Conservation (phyloP, 2,113 vertebrate species). For the Leptocoma aspasia region DNA sequence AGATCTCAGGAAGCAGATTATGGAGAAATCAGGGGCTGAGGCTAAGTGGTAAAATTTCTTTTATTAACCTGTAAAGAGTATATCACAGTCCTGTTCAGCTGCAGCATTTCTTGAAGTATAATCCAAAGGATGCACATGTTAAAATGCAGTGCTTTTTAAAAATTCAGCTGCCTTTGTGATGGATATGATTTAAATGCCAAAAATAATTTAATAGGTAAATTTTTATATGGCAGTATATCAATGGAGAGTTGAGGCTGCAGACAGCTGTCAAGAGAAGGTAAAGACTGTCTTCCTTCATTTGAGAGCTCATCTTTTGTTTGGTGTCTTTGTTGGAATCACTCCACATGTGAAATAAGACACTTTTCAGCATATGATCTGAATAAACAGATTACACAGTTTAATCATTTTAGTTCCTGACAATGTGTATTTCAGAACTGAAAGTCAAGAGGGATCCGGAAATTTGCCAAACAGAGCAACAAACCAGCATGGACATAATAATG, state of each 20-base stretch:
- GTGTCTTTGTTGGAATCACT: neutral
- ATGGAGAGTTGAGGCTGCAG: neutral
- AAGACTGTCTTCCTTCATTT: neutral
- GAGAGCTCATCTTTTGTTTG: neutral
- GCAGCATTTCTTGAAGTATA: neutral
- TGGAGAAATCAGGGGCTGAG: neutral
- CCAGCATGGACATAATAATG: neutral
- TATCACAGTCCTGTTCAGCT: neutral
- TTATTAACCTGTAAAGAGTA: neutral
- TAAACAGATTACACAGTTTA: neutral
- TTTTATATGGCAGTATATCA: neutral
- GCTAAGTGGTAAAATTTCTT: neutral
- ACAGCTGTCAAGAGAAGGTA: neutral
- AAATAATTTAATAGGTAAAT: neutral
- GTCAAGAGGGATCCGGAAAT: neutral
- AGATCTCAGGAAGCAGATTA: neutral
- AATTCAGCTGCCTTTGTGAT: neutral
- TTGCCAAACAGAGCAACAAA: neutral
- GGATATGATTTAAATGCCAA: neutral
- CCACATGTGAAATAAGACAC: neutral
- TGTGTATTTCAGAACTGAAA: neutral
- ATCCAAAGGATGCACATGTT: neutral
- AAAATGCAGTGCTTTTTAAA: neutral
- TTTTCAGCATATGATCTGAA: neutral
- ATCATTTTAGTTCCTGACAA: neutral